Conservation (phyloP, 2,888 invertebrate genomes). For the Mythimna pallens region DNA sequence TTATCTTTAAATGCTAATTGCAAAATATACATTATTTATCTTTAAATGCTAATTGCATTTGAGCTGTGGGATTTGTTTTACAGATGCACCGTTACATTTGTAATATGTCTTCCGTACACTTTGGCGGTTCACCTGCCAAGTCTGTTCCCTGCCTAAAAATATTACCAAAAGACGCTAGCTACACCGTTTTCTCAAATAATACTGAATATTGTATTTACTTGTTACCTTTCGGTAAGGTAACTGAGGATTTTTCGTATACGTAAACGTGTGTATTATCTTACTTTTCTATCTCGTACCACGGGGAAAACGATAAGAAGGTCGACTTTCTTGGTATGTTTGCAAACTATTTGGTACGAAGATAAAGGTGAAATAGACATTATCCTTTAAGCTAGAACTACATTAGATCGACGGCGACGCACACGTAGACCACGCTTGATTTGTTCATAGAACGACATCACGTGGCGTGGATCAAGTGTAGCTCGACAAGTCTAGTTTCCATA, state of each 20-base stretch:
- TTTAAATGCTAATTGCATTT: no score
- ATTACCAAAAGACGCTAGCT: constrained; percentile 53
- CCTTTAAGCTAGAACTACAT: no score
- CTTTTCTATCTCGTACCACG: constrained; percentile 33
- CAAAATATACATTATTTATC: no score
- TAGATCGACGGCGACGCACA: no score
- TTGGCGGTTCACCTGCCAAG: not conserved
- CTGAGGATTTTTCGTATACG: constrained; percentile 32
- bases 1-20: no score
- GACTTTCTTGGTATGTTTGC: not conserved
- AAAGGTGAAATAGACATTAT: not conserved
- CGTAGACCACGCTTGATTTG: no score
- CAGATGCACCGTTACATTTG: no score
- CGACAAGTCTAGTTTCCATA: no score
- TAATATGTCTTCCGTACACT: no score
- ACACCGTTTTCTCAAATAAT: constrained; percentile 56
- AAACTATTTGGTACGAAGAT: not conserved
- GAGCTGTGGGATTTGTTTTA: no score
- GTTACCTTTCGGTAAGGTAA: constrained; percentile 45
- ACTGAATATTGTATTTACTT: constrained; percentile 66
- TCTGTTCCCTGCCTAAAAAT: constrained; percentile 45
- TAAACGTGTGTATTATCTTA: constrained; percentile 31
- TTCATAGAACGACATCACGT: no score
- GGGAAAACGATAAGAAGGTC: constrained; percentile 24
- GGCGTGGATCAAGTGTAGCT: no score